Conservation (phyloP, 1,140 invertebrate species). For the Ceratosolen fusciceps region DNA sequence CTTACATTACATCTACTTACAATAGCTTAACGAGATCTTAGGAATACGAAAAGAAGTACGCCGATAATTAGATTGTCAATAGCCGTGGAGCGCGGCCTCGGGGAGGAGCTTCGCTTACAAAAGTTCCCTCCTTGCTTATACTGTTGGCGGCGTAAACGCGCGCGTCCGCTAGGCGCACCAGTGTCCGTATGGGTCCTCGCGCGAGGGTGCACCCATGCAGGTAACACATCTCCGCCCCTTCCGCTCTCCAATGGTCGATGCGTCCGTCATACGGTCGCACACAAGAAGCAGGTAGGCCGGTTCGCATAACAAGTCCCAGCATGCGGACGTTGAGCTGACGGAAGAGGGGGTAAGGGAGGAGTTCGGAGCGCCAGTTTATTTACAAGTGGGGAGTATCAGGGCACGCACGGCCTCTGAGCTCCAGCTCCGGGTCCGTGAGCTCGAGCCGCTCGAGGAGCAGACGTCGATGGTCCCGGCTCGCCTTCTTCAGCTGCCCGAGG, state of each 20-base stretch:
- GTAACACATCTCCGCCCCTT: too few relatives aligned
- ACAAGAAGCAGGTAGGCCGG: too few relatives aligned
- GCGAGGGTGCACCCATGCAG: neutral
- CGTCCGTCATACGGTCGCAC: too few relatives aligned
- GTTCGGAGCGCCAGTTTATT: too few relatives aligned
- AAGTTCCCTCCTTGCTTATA: slow-evolving; percentile 18
- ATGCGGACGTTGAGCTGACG: too few relatives aligned
- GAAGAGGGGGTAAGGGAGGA: too few relatives aligned
- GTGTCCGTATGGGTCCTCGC: neutral
- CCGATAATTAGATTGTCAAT: slow-evolving; percentile 66
- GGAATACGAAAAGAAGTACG: slow-evolving; percentile 57
- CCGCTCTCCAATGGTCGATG: too few relatives aligned
- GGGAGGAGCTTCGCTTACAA: slow-evolving; percentile 12
- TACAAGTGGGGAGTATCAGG: too few relatives aligned
- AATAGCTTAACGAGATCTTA: slow-evolving; percentile 60
- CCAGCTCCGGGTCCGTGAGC: neutral
- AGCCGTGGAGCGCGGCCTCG: slow-evolving; percentile 56
- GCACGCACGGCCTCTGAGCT: too few relatives aligned
- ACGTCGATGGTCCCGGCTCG: slow-evolving; percentile 61
- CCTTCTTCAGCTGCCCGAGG: slow-evolving; percentile 58
- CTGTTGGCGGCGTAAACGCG: neutral
- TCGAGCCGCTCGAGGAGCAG: slow-evolving; percentile 47
- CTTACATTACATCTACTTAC: slow-evolving; percentile 48
- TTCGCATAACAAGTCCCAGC: too few relatives aligned
- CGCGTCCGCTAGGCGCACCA: neutral